Base-by-base conservation (phyloP, 2,113 vertebrate genomes). In the Bambusicola thoracicus region DNA sequence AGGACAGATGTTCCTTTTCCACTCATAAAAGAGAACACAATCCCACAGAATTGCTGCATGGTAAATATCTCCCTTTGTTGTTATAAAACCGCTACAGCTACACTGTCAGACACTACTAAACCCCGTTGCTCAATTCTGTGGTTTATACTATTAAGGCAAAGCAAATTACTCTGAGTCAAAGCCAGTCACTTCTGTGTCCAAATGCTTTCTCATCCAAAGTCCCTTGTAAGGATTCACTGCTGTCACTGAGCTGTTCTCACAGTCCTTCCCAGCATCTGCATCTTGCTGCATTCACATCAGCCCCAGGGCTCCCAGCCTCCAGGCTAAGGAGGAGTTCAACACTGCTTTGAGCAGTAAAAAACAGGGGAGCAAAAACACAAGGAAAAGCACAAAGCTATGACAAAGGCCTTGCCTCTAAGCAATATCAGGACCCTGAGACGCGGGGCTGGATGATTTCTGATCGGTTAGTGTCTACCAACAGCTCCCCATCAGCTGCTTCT, bases 131-230 rank as follows among this genome's bases (percentile, higher is more conserved):
- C 79, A 93, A 0, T 77, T 25, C 85, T 80, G 87, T 81, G 76
- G 79, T 90, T 83, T 85, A 24, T 59, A 41, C 32, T 59, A 72
- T 77, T 88, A 90, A 76, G n/a, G 78, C 30, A 70, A 4, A 84
- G 66, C 78, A 85, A 91, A 93, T 70, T 59, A 80, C 49, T 58
- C 62, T 41, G 75, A 85, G 53, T 53, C 55, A 85, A 94, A 91
- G 90, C 93, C 85, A 93, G 72, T 6, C 55, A 59, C 18, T 59
- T 82, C 63, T 18, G 49, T 1, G 0, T 70, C 34, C 87, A 69
- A 85, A 21, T 22, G 49, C 36, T 29, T 88, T 85, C 49, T 49
- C 38, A 85, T 66, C 24, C 81, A 83, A 87, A 84, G 73, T 27
- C 27, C 82, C 48, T 62, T 11, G 0, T 10, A 81, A 75, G 44